These are phyloP conservation scores for Acanthococcus lagerstroemiae DNA, from an alignment of 2,888 invertebrate species.

Conservation along the genomic window DNA sequence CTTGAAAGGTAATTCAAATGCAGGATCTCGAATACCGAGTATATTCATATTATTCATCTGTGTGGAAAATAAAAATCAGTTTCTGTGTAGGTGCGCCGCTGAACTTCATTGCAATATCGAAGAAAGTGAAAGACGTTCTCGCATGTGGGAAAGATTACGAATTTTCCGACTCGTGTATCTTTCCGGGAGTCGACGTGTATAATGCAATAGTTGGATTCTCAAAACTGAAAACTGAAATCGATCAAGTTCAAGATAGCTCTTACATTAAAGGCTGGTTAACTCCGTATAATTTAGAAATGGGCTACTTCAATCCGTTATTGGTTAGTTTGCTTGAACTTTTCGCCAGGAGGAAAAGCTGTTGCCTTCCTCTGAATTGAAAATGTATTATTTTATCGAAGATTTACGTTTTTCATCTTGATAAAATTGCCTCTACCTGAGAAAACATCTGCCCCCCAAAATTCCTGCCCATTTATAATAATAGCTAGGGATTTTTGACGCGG, in stretches of 20 bases:
- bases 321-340: neutral
- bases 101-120: too few relatives aligned
- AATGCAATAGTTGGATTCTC: neutral
- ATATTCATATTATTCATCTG: too few relatives aligned
- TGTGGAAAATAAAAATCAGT: too few relatives aligned
- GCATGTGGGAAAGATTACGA: conserved; percentile 2
- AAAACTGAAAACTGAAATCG: conserved; percentile 3
- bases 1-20: conserved; percentile 4
- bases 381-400: too few relatives aligned
- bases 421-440: too few relatives aligned
- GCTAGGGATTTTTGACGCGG: too few relatives aligned
- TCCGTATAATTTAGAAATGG: conserved; percentile 6
- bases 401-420: too few relatives aligned
- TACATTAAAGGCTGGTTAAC: conserved; percentile 10
- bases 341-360: neutral
- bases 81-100: too few relatives aligned
- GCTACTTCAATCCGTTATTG: conserved; percentile 8
- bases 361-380: neutral
- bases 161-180: conserved; percentile 2
- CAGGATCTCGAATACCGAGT: too few relatives aligned
- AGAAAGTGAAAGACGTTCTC: conserved; percentile 6
- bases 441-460: too few relatives aligned
- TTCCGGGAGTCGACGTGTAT: conserved; percentile 12
- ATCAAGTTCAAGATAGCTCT: conserved; percentile 3
- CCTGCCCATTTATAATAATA: too few relatives aligned